Percentiles rank a stretch among this genome's conserved stretches.
Conservation (phyloP, 1,140 invertebrate species). For the Panagrolaimus sp. region DNA sequence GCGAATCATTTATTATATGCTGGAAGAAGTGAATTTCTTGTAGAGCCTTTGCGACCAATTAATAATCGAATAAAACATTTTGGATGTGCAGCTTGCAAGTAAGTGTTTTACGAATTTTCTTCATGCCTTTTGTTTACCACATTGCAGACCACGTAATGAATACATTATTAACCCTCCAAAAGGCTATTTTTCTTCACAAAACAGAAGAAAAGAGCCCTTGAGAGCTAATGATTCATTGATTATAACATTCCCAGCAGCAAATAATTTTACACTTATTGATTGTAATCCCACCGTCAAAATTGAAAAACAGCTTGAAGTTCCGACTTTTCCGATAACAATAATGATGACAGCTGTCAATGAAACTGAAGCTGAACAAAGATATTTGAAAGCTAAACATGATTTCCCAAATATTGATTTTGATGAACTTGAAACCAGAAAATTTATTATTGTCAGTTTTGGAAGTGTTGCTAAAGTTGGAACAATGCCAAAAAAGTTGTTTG, state of each 20-base stretch:
- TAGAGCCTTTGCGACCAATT: conserved; percentile 45
- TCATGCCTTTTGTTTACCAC: too few relatives aligned
- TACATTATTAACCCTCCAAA: too few relatives aligned
- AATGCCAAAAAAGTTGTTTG: conserved; percentile 42
- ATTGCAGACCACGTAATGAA: too few relatives aligned
- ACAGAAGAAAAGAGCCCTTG: too few relatives aligned
- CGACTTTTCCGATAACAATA: too few relatives aligned
- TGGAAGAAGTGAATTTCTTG: conserved; percentile 47
- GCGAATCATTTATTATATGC: conserved; percentile 51
- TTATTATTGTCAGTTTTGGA: conserved; percentile 50
- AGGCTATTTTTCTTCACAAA: too few relatives aligned
- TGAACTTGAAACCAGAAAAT: conserved; percentile 32
- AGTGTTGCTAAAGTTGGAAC: conserved; percentile 48
- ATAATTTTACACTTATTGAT: too few relatives aligned
- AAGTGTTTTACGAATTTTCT: too few relatives aligned
- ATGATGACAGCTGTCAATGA: background rate
- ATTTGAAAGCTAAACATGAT: conserved; percentile 23
- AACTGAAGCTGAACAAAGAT: conserved; percentile 20
- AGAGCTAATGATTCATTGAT: too few relatives aligned
- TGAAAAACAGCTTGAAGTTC: too few relatives aligned
- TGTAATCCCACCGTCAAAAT: too few relatives aligned
- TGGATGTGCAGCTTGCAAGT: conserved; percentile 35
- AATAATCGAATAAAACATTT: conserved; percentile 53
- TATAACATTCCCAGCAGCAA: too few relatives aligned
- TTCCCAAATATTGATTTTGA: conserved; percentile 41